Evolutionary conservation across 2,797 vertebrate genomes (phyloP), one percentile per base, ranked within the genome.

Genomic region (Gouania willdenowi): DNA sequence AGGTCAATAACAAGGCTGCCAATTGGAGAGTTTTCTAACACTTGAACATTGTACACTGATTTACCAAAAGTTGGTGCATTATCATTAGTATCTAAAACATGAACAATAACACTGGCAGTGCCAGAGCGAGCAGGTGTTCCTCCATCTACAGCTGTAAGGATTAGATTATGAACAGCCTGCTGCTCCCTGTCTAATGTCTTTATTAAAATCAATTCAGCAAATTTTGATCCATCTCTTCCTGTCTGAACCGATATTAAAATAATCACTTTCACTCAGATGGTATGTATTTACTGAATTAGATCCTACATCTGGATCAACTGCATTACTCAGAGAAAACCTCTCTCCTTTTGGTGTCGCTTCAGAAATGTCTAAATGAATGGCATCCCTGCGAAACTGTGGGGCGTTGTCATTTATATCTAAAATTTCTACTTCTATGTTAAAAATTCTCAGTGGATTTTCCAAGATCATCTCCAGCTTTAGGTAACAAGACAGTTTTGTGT

Each of bases 21-120:
- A 2, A 75, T 62, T 0, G 72, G 72, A 1, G 70, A 42, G 15
- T 83, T 83, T 46, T 83, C 76, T 2, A 39, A 87, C 56, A 19
- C 4, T 27, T n/a, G n/a, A n/a, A n/a, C n/a, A n/a, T n/a, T n/a
- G n/a, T n/a, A n/a, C n/a, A n/a, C n/a, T n/a, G n/a, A n/a, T n/a
- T n/a, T n/a, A n/a, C 86, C 71, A 69, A 88, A 91, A 2, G 58
- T 10, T 4, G 89, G 87, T 1, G 84, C 80, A 36, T 89, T 88
- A 20, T 89, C 87, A 9, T 79, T 79, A 2, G 36, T 56, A 49
- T 89, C 87, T 9, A 87, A 44, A 6, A 89, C 86, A 1, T 54
- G 38, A 5, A 89, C 79, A 27, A 74, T 26, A 35, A 88, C 29
- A 20, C 50, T 74, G 29, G 75, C 71, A n/a, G 82, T 83, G 5